A percentile compares a stretch with the other conserved stretches of the same genome.
These are phyloP conservation scores for Bombylius major DNA, from an alignment of 2,888 invertebrate genomes.

Conservation along the genomic window DNA sequence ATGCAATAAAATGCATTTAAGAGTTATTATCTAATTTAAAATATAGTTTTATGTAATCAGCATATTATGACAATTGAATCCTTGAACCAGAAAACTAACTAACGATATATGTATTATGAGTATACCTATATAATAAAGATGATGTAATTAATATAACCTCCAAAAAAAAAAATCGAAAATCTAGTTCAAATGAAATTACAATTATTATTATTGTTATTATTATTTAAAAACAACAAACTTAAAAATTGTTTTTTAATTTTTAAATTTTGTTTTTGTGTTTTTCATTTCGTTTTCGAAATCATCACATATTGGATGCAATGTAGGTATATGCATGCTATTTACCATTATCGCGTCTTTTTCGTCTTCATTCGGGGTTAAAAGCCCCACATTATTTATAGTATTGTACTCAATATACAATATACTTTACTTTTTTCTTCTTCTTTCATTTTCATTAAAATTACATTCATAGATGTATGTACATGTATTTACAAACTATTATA, in stretches of 20 bases:
- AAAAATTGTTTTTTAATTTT: not conserved
- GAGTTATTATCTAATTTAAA: too few species aligned
- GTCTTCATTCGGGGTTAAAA: not conserved
- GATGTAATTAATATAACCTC: not conserved
- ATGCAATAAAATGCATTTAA: not conserved
- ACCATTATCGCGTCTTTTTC: not conserved
- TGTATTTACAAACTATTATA: too few species aligned
- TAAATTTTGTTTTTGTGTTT: not conserved
- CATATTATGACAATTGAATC: not conserved
- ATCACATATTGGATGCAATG: not conserved
- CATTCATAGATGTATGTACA: not conserved
- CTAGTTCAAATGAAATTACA: not conserved
- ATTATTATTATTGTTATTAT: not conserved
- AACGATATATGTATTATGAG: not conserved
- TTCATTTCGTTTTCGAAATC: conserved; percentile 9
- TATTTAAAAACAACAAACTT: too few species aligned
- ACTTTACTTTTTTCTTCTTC: too few species aligned
- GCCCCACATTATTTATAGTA: not conserved
- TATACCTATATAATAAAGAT: not conserved
- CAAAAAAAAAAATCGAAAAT: not conserved
- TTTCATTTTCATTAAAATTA: not conserved
- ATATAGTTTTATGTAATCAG: too few species aligned
- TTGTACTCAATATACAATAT: not conserved
- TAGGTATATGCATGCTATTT: not conserved
- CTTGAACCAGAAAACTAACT: not conserved